phyloP scores from a whole-genome alignment of 2,797 vertebrate species.

The Acropternis orthonyx region DNA sequence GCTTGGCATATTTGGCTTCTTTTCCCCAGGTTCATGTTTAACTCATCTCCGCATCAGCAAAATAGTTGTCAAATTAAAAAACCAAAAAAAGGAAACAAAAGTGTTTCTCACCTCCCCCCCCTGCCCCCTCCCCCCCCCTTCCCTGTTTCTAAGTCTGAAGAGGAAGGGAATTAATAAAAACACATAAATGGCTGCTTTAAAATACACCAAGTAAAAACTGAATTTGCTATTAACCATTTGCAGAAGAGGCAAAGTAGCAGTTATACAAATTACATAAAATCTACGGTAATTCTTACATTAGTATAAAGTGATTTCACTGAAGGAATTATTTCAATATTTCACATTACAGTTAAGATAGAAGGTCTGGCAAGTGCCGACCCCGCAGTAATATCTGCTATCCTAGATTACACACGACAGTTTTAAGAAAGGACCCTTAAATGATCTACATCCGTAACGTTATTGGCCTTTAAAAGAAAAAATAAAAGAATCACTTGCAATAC shows the following conservation, averaged over 20 bases:
- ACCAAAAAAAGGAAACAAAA: not conserved
- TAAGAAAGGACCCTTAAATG: conserved; percentile 72
- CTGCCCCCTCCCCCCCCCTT: not conserved
- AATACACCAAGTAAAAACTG: conserved; percentile 68
- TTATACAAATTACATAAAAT: conserved; percentile 68
- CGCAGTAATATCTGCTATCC: conserved; percentile 42
- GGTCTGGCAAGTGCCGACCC: conserved; percentile 24
- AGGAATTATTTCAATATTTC: conserved; percentile 76
- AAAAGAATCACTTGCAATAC: conserved; percentile 59
- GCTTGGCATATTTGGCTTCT: not conserved
- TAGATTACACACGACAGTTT: conserved; percentile 72
- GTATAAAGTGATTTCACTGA: conserved; percentile 65
- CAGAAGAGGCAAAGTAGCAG: conserved; percentile 72
- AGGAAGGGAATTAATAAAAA: conserved; percentile 61
- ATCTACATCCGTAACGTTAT: conserved; percentile 68
- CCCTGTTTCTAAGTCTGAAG: conserved; percentile 47
- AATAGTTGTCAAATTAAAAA: not conserved
- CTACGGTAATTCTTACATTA: conserved; percentile 66
- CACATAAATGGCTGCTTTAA: conserved; percentile 62
- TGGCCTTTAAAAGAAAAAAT: conserved; percentile 42
- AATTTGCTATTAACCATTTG: conserved; percentile 63
- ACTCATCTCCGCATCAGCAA: conserved; percentile 4
- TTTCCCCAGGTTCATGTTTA: not conserved
- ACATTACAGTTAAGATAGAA: conserved; percentile 75
- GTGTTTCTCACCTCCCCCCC: not conserved